Percentiles rank a stretch among this genome's conserved stretches.
Conservation (phyloP, 2,113 vertebrate genomes). For the Pelobates fuscus region DNA sequence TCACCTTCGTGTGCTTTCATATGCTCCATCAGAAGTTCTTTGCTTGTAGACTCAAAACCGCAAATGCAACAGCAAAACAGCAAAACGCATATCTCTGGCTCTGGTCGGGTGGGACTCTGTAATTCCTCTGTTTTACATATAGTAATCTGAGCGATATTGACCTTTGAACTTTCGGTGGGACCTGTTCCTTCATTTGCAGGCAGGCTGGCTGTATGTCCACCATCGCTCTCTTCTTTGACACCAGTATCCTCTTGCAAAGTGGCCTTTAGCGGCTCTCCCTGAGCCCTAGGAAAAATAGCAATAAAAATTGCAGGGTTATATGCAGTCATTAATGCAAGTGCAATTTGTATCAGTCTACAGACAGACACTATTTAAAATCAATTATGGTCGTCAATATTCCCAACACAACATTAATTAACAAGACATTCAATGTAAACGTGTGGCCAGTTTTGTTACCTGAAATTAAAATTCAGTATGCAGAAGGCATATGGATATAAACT, state of each 20-base stretch:
- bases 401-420: too few relatives aligned
- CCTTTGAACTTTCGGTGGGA: constrained; percentile 62
- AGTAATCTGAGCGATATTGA: constrained; percentile 59
- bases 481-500: too few relatives aligned
- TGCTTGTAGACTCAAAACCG: constrained; percentile 93
- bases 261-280: constrained; percentile 65
- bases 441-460: too few relatives aligned
- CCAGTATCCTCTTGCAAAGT: constrained; percentile 57
- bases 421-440: too few relatives aligned
- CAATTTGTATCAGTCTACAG: too few relatives aligned
- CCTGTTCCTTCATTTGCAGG: constrained; percentile 54
- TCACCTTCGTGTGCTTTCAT: constrained; percentile 98
- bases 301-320: neutral
- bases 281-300: constrained; percentile 62
- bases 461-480: too few relatives aligned
- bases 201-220: constrained; percentile 66
- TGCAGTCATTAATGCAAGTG: too few relatives aligned
- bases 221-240: constrained; percentile 54
- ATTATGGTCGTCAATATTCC: too few relatives aligned
- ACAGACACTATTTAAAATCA: too few relatives aligned
- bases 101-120: constrained; percentile 57
- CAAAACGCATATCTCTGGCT: constrained; percentile 88
- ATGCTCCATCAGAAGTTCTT: constrained; percentile 93
- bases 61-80: constrained; percentile 98
- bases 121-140: constrained; percentile 60